A percentile compares a stretch with the other conserved stretches of the same genome.
Conservation (phyloP, 1,140 invertebrate genomes). For the Brachystomella parvula region DNA sequence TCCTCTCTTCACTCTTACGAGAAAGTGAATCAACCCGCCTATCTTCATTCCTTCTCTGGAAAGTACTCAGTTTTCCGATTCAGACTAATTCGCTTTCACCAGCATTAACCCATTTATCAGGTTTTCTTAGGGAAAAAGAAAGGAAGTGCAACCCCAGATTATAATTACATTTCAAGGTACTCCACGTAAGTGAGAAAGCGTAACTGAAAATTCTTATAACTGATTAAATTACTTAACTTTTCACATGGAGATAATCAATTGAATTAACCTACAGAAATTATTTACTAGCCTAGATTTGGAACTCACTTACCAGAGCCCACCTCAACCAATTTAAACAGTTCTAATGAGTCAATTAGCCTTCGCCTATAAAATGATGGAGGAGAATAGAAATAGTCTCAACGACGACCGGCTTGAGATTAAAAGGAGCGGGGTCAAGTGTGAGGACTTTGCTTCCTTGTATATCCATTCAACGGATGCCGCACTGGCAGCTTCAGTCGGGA, state of each 20-base stretch:
- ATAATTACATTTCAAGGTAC: neutral
- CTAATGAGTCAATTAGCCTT: conserved; percentile 28
- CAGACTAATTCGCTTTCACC: conserved; percentile 14
- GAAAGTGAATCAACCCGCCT: conserved; percentile 35
- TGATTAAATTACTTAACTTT: neutral
- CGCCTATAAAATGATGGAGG: conserved; percentile 34
- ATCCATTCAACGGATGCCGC: conserved; percentile 39
- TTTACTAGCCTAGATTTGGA: neutral
- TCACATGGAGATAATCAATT: neutral
- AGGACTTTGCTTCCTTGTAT: conserved; percentile 43
- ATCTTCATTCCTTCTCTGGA: conserved; percentile 18
- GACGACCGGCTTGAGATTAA: conserved; percentile 34
- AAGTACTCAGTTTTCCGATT: no score
- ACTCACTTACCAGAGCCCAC: no score
- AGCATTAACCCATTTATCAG: conserved; percentile 20
- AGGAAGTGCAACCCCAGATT: neutral
- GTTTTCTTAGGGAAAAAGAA: neutral
- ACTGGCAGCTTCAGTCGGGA: conserved; percentile 30
- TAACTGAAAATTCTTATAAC: neutral
- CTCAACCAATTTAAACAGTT: no score
- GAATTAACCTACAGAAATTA: neutral
- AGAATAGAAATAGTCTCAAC: conserved; percentile 24
- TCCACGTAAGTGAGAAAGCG: neutral
- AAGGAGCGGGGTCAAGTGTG: conserved; percentile 32
- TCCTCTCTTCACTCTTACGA: conserved; percentile 16